phyloP scores from a whole-genome alignment of 1,140 invertebrate species.

The Brachionus asplanchnoidis region DNA sequence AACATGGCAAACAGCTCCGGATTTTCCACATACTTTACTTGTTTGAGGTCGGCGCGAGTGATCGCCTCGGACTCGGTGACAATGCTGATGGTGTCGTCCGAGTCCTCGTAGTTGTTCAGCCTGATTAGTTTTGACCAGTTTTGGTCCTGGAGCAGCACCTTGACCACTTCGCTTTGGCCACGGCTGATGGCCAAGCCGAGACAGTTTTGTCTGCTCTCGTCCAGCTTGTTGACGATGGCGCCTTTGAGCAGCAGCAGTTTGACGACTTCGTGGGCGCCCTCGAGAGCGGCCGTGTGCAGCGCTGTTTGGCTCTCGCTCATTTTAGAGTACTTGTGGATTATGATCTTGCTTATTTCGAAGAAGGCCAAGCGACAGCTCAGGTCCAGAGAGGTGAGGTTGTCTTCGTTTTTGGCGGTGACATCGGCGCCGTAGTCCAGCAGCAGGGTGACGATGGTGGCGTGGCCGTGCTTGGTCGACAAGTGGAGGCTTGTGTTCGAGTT shows the following conservation, averaged over 20 bases:
- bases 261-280: constrained; percentile 18
- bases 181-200: constrained; percentile 16
- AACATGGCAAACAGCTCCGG: constrained; percentile 35
- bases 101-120: constrained; percentile 24
- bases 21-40: background rate
- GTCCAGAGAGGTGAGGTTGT: constrained; percentile 17
- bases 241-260: constrained; percentile 24
- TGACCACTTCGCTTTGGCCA: constrained; percentile 33
- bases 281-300: constrained; percentile 17
- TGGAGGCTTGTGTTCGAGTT: constrained; percentile 38
- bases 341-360: constrained; percentile 38
- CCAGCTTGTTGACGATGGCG: constrained; percentile 16
- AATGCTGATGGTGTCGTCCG: constrained; percentile 10
- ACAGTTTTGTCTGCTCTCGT: constrained; percentile 33
- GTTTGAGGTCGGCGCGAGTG: background rate
- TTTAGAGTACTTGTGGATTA: constrained; percentile 28
- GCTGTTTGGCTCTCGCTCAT: constrained; percentile 34
- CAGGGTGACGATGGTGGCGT: constrained; percentile 5
- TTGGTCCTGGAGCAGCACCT: background rate
- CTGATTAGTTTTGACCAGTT: constrained; percentile 34
- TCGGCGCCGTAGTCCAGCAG: constrained; percentile 38
- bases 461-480: constrained; percentile 20
- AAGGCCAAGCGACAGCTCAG: constrained; percentile 17
- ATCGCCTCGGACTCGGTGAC: background rate
- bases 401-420: constrained; percentile 34